Evolutionary conservation across 2,113 vertebrate genomes (phyloP).

Genomic region (Saccopteryx bilineata): DNA sequence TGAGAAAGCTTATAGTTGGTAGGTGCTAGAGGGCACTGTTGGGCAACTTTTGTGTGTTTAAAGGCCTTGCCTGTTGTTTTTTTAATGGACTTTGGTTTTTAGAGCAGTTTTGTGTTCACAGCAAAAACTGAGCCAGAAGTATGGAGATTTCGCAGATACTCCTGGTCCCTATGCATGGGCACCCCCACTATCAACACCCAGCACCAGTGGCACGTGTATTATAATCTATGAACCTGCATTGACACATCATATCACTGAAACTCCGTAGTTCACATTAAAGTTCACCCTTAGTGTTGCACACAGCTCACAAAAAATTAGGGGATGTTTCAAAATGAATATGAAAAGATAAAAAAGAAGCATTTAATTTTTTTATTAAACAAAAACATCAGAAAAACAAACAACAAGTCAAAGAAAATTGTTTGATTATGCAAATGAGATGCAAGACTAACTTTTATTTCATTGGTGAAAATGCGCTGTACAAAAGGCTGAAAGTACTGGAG

Average conservation of each 20-base stretch:
- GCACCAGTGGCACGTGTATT: neutral
- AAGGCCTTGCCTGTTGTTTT: neutral
- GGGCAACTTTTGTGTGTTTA: neutral
- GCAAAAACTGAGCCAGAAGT: neutral
- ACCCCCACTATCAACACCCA: neutral
- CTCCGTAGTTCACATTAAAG: neutral
- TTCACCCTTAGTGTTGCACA: neutral
- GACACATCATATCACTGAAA: neutral
- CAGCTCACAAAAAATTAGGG: too few species aligned
- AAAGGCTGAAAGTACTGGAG: too few species aligned
- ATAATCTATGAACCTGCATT: rapidly evolving
- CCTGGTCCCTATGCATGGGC: neutral
- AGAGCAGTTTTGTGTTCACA: neutral
- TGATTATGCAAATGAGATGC: too few species aligned
- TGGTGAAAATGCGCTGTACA: too few species aligned
- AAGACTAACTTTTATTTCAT: too few species aligned
- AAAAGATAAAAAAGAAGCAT: too few species aligned
- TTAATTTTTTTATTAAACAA: too few species aligned
- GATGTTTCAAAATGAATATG: too few species aligned
- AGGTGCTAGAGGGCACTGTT: conserved; percentile 46
- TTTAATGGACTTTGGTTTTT: neutral
- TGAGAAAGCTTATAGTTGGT: neutral
- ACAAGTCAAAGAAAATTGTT: too few species aligned
- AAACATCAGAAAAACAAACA: too few species aligned
- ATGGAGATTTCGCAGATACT: neutral